Evolutionary conservation across 2,888 invertebrate species (phyloP).

Genomic region (Podotricha telesiphe): DNA sequence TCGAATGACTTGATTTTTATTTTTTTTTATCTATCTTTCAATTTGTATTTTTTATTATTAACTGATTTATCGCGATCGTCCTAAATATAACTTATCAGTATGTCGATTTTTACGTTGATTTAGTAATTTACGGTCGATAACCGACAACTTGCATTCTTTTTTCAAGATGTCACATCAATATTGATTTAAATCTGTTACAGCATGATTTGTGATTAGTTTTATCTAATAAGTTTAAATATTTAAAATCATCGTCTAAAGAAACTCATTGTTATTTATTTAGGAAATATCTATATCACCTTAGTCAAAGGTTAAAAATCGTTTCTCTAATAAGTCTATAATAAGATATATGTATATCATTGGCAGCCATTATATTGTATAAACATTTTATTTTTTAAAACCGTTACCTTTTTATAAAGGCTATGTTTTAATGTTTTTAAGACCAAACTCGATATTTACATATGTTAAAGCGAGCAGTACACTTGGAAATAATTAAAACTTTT

Average conservation of each 20-base stretch:
- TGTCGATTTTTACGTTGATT: not conserved
- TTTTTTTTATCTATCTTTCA: not conserved
- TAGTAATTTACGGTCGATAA: not conserved
- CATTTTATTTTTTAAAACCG: too few relatives aligned
- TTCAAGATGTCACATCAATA: not conserved
- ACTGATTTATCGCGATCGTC: not conserved
- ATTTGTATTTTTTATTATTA: not conserved
- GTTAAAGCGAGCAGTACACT: too few relatives aligned
- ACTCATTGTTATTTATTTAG: not conserved
- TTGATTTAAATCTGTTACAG: not conserved
- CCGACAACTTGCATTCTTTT: not conserved
- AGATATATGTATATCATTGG: too few relatives aligned
- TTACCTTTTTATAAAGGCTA: too few relatives aligned
- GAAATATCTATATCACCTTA: too few relatives aligned
- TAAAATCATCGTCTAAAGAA: too few relatives aligned
- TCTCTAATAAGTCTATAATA: too few relatives aligned
- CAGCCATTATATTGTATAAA: too few relatives aligned
- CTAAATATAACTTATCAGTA: conserved; percentile 6
- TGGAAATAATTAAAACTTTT: too few relatives aligned
- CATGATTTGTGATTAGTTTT: not conserved
- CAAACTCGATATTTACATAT: too few relatives aligned
- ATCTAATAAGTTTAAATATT: not conserved
- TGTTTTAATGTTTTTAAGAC: too few relatives aligned
- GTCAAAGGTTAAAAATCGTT: too few relatives aligned
- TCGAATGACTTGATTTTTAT: conserved; percentile 3